Base-by-base conservation (phyloP, 2,113 vertebrate genomes). In the Campylomormyrus numenius region DNA sequence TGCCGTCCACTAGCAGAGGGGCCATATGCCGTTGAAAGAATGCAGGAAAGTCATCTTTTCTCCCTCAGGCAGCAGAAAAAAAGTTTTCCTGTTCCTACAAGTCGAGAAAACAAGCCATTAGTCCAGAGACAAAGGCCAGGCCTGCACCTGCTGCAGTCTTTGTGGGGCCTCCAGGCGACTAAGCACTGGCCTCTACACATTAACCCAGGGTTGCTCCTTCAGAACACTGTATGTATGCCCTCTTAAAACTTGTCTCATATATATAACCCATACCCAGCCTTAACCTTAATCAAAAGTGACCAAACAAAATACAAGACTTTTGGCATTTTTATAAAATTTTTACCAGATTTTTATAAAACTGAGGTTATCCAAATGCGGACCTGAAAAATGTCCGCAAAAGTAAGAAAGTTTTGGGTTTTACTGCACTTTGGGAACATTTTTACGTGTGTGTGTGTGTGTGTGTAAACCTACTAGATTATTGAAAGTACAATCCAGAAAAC, bases 141-240 rank as follows among this genome's bases (percentile, higher is more conserved):
- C 17, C 45, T 52, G 88, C 90, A 91, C 88, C 90, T 91, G 90
- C 88, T 86, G 46, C n/a, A 27, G 45, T 42, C 87, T 70, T 86
- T 85, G 42, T 85, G 85, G 31, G 80, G n/a, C 24, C 15, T 86
- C 49, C 83, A 85, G 88, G 39, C 53, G 5, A 53, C 31, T 46
- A 66, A 31, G 17, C 35, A n/a, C 35, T 27, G 52, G 35, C 21
- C 80, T 89, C 35, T 70, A 86, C 45, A 89, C 80, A 89, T 80
- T 62, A 88, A 88, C 88, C 77, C 48, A 77, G 74, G 4, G 74
- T 8, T 19, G 27, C 86, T 56, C 50, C 50, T 62, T 24, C 46
- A 89, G 80, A 17, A 58, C 39, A 62, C 31, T 52, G 31, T 27
- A 19, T 17, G n/a, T 24, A 10, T 83, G 9, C 80, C 24, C 39